A percentile compares a stretch with the other conserved stretches of the same genome.
Conservation (phyloP, 2,113 vertebrate genomes). For the Daboia siamensis region DNA sequence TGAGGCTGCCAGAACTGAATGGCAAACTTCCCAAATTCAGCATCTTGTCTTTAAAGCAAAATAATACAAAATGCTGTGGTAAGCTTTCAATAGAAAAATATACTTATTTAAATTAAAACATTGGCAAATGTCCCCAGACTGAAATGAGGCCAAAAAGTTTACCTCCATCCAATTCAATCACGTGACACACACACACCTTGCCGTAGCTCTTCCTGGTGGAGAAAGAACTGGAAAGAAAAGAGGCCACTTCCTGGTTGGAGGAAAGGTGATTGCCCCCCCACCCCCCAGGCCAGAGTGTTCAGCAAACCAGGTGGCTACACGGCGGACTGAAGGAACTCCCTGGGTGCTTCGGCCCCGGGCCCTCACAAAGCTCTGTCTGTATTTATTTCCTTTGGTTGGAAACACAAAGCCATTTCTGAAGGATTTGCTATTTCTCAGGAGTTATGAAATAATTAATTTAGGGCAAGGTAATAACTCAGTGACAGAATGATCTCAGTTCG, state of each 20-base stretch:
- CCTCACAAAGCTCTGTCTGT: background rate
- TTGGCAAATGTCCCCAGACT: background rate
- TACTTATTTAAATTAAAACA: background rate
- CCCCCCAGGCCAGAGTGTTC: background rate
- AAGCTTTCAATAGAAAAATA: background rate
- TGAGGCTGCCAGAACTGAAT: background rate
- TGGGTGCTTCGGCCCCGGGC: background rate
- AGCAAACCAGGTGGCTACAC: background rate
- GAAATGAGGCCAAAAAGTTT: background rate
- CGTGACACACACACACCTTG: too few species aligned
- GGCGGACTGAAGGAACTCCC: background rate
- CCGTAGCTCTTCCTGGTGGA: background rate
- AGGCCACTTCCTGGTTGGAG: background rate
- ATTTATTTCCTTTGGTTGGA: conserved; percentile 14
- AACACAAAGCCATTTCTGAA: background rate
- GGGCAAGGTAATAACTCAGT: conserved; percentile 34
- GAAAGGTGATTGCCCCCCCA: background rate
- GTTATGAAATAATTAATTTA: conserved; percentile 46
- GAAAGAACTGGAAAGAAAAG: background rate
- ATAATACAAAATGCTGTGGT: background rate
- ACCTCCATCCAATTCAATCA: background rate
- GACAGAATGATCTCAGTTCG: too few species aligned
- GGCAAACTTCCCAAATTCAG: background rate
- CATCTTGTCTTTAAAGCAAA: background rate
- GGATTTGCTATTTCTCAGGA: conserved; percentile 27